These are phyloP conservation scores for Myocastor coypus DNA, from an alignment of 2,113 vertebrate species.

Conservation along the genomic window DNA sequence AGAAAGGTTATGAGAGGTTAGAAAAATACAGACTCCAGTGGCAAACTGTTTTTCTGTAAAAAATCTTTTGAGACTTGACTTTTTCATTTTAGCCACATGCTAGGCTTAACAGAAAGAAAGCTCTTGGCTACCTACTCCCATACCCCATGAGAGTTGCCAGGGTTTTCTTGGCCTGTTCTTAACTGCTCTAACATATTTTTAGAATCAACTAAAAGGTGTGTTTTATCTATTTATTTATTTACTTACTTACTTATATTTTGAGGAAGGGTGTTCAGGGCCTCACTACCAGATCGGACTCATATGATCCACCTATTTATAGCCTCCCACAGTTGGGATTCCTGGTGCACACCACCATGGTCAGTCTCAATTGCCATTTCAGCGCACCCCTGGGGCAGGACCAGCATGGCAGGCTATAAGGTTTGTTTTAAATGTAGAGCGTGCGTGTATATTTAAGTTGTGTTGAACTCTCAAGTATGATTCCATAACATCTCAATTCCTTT, in stretches of 20 bases:
- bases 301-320: too few species aligned
- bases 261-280: too few species aligned
- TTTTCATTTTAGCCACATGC: not conserved
- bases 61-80: not conserved
- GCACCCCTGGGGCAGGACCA: too few species aligned
- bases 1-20: not conserved
- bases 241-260: too few species aligned
- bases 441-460: not conserved
- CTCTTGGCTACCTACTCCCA: not conserved
- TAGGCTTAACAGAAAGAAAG: not conserved
- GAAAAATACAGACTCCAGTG: not conserved
- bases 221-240: not conserved
- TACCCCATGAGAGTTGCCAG: not conserved
- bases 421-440: not conserved
- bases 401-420: not conserved
- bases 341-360: too few species aligned
- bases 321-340: too few species aligned
- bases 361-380: too few species aligned
- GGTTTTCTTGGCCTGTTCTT: not conserved
- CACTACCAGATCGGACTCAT: too few species aligned
- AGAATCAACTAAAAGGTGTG: not conserved
- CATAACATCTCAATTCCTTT: not conserved
- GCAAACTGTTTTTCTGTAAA: not conserved
- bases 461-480: not conserved
- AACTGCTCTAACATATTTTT: not conserved